phyloP scores from a whole-genome alignment of 2,113 vertebrate genomes.

The Zapornia atra region DNA sequence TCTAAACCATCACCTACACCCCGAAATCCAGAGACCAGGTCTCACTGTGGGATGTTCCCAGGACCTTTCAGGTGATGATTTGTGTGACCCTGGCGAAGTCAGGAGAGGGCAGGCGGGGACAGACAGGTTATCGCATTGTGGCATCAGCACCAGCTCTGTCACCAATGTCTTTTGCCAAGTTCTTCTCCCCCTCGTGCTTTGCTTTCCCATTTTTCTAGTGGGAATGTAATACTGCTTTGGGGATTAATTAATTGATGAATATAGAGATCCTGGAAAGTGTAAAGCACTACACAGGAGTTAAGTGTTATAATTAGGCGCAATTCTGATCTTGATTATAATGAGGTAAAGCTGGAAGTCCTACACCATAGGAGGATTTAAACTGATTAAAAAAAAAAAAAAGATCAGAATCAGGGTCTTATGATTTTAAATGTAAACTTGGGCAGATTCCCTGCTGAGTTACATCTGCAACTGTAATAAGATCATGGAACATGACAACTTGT shows the following conservation, averaged over 20 bases:
- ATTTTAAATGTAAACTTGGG: conserved; percentile 61
- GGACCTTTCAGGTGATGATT: neutral
- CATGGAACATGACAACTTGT: conserved; percentile 70
- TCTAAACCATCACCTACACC: neutral
- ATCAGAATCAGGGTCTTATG: conserved; percentile 36
- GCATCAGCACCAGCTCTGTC: neutral
- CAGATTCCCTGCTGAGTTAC: conserved; percentile 67
- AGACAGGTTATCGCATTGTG: accelerated
- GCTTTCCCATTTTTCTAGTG: neutral
- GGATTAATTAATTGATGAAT: conserved; percentile 48
- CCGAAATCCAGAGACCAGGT: neutral
- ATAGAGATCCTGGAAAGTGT: conserved; percentile 40
- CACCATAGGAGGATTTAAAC: conserved; percentile 19
- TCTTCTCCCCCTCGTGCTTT: neutral
- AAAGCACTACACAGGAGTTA: conserved; percentile 54
- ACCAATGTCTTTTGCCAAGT: neutral
- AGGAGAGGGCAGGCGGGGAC: neutral
- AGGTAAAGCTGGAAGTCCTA: conserved; percentile 63
- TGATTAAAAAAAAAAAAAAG: neutral
- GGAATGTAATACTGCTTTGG: neutral
- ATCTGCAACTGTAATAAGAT: conserved; percentile 69
- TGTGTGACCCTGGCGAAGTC: too few relatives aligned
- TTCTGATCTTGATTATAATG: conserved; percentile 62
- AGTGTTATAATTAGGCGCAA: conserved; percentile 59
- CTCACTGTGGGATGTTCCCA: neutral